These are phyloP conservation scores for Sminthurinus aureus DNA, from an alignment of 2,888 invertebrate species.

Conservation along the genomic window DNA sequence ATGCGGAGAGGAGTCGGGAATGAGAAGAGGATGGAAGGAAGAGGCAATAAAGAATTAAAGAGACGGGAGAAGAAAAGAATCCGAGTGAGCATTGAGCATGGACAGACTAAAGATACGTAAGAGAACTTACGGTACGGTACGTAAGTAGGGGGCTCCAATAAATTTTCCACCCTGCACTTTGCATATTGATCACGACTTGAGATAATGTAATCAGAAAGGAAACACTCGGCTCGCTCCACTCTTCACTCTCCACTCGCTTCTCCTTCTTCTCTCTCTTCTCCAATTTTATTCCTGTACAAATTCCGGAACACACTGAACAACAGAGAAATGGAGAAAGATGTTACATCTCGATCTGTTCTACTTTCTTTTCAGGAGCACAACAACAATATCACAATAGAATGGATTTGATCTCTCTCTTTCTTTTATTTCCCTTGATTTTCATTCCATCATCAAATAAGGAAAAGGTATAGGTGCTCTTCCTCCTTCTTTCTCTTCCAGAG, in stretches of 20 bases:
- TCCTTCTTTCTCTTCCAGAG: not conserved
- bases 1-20: too few relatives aligned
- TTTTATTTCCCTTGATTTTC: constrained; percentile 48
- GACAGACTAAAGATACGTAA: too few relatives aligned
- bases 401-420: constrained; percentile 13
- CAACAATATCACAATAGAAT: not conserved
- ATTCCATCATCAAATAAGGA: constrained; percentile 32
- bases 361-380: not conserved
- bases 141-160: constrained; percentile 49
- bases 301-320: too few relatives aligned
- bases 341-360: not conserved
- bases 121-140: too few relatives aligned
- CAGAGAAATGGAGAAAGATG: too few relatives aligned
- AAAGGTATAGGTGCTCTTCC: not conserved
- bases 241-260: too few relatives aligned
- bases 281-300: not conserved
- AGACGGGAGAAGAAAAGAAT: constrained; percentile 15
- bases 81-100: not conserved
- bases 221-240: constrained; percentile 43
- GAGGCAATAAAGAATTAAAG: not conserved
- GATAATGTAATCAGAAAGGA: constrained; percentile 59
- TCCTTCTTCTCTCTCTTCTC: constrained; percentile 5
- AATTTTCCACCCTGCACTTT: constrained; percentile 57
- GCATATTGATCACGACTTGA: constrained; percentile 59
- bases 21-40: not conserved